phyloP scores from a whole-genome alignment of 1,140 invertebrate genomes.

The Potamilus streckersoni region DNA sequence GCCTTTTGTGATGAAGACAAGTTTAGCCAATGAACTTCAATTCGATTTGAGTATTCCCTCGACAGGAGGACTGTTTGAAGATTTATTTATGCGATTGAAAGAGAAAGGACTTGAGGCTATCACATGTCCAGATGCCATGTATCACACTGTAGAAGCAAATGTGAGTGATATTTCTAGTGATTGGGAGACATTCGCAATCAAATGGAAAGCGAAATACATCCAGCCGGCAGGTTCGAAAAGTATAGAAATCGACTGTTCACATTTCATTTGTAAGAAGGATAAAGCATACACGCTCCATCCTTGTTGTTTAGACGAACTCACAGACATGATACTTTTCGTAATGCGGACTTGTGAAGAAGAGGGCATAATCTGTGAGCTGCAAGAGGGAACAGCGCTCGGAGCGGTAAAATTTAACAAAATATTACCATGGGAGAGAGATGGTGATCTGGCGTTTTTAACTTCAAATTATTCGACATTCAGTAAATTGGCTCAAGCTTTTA shows the following conservation, averaged over 20 bases:
- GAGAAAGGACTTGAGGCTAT: constrained; percentile 26
- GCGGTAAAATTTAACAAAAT: constrained; percentile 54
- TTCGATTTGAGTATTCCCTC: constrained; percentile 36
- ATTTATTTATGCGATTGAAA: constrained; percentile 55
- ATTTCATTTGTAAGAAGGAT: no score
- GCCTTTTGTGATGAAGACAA: constrained; percentile 50
- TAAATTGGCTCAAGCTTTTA: constrained; percentile 27
- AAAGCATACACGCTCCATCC: neutral
- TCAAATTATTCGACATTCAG: constrained; percentile 30
- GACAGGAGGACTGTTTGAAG: constrained; percentile 42
- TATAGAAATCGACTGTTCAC: no score
- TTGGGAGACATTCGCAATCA: constrained; percentile 11
- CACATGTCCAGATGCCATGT: constrained; percentile 58
- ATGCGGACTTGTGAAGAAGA: constrained; percentile 30
- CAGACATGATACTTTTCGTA: constrained; percentile 25
- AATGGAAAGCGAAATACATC: constrained; percentile 14
- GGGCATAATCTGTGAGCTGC: constrained; percentile 47
- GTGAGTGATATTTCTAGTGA: neutral
- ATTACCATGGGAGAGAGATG: constrained; percentile 60
- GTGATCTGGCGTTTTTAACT: constrained; percentile 43
- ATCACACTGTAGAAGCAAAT: constrained; percentile 29
- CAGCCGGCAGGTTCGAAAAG: no score
- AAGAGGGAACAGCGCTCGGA: constrained; percentile 50
- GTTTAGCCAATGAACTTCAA: constrained; percentile 23
- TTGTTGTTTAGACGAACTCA: constrained; percentile 28